phyloP scores from a whole-genome alignment of 1,140 invertebrate species.

The Pollicipes pollicipes region DNA sequence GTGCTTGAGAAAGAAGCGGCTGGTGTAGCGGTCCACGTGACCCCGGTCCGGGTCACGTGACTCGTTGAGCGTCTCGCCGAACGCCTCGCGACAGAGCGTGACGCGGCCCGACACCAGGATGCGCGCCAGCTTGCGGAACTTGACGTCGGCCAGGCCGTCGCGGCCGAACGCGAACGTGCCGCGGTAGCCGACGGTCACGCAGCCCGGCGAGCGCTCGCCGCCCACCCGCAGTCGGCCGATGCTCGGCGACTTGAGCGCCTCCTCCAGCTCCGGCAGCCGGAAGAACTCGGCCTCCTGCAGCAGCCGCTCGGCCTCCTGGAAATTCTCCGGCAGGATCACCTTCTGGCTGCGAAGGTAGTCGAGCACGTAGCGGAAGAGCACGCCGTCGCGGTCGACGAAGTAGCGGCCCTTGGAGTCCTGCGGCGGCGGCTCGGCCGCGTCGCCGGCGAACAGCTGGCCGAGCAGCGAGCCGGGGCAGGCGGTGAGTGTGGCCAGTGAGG shows the following conservation, averaged over 20 bases:
- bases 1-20: constrained; percentile 96
- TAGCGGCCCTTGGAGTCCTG: constrained; percentile 76
- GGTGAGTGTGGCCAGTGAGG: constrained; percentile 52
- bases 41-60: constrained; percentile 94
- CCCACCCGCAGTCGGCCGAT: constrained; percentile 5
- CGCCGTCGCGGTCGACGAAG: constrained; percentile 93
- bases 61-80: constrained; percentile 93
- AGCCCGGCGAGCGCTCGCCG: constrained; percentile 33
- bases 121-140: constrained; percentile 91
- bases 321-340: constrained; percentile 82
- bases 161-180: constrained; percentile 98
- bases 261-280: constrained; percentile 48
- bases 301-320: constrained; percentile 77
- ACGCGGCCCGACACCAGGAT: constrained; percentile 92
- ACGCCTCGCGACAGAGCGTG: constrained; percentile 75
- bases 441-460: constrained; percentile 48
- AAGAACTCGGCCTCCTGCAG: constrained; percentile 78
- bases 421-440: constrained; percentile 27
- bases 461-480: constrained; percentile 53
- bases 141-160: constrained; percentile 92
- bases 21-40: constrained; percentile 74
- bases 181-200: constrained; percentile 92
- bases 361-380: constrained; percentile 92
- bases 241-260: constrained; percentile 18
- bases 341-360: constrained; percentile 83